Percentiles rank a stretch among this genome's conserved stretches.
Evolutionary conservation across 2,888 invertebrate species (phyloP).

Genomic region (Toxonevra muliebris): DNA sequence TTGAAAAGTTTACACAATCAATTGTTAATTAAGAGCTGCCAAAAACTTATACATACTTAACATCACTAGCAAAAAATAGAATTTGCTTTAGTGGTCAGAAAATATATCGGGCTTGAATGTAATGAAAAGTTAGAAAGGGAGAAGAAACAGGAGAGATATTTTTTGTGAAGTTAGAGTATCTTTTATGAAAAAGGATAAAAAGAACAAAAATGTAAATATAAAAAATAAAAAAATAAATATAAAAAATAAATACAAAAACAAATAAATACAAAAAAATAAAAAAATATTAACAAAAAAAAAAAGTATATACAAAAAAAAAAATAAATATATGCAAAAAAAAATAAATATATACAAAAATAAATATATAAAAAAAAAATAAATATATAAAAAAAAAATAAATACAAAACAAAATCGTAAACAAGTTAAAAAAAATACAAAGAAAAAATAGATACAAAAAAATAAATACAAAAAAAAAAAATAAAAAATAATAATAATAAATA

Average conservation of each 20-base stretch:
- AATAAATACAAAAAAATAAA: not conserved
- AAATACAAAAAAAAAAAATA: not conserved
- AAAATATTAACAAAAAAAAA: slow-evolving; percentile 7
- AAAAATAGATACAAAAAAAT: too few relatives aligned
- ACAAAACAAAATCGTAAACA: not conserved
- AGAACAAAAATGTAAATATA: not conserved
- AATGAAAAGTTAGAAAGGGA: too few relatives aligned
- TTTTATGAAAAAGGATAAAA: slow-evolving; percentile 9
- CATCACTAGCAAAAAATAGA: too few relatives aligned
- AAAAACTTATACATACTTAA: too few relatives aligned
- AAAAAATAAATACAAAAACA: slow-evolving; percentile 3
- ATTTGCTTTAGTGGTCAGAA: too few relatives aligned
- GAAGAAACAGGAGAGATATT: too few relatives aligned
- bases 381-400: not conserved
- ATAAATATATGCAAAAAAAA: not conserved
- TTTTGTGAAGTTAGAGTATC: too few relatives aligned
- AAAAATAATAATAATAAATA: not conserved
- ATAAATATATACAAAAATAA: not conserved
- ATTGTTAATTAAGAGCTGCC: too few relatives aligned
- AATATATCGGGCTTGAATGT: too few relatives aligned
- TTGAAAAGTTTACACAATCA: too few relatives aligned
- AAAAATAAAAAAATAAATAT: not conserved
- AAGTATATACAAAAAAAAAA: not conserved
- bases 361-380: not conserved
- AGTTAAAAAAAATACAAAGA: too few relatives aligned